Conservation (phyloP, 2,888 invertebrate species). For the Agonopterix heracliana region DNA sequence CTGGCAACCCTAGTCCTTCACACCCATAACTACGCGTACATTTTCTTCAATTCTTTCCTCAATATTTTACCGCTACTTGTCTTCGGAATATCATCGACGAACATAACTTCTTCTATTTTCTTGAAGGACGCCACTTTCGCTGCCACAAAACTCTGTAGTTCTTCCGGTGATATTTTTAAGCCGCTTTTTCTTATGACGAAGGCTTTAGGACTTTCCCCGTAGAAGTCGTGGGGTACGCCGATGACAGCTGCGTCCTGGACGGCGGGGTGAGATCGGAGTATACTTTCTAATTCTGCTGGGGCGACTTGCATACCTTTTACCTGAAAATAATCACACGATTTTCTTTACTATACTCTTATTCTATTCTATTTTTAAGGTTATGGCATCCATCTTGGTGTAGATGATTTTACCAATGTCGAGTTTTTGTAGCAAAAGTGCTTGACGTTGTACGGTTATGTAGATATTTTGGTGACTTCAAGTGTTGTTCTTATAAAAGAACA, state of each 20-base stretch:
- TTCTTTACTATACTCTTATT: too few species aligned
- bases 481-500: too few species aligned
- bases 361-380: too few species aligned
- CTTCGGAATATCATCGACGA: slow-evolving; percentile 84
- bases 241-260: slow-evolving; percentile 91
- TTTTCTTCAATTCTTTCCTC: slow-evolving; percentile 77
- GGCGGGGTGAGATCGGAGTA: slow-evolving; percentile 83
- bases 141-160: slow-evolving; percentile 74
- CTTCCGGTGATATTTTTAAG: slow-evolving; percentile 56
- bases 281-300: slow-evolving; percentile 90
- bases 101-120: slow-evolving; percentile 79
- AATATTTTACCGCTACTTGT: slow-evolving; percentile 87
- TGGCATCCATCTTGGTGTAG: too few species aligned
- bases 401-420: too few species aligned
- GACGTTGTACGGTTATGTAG: too few species aligned
- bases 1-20: neutral
- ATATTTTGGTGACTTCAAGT: too few species aligned
- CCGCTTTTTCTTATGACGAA: slow-evolving; percentile 79
- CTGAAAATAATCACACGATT: slow-evolving; percentile 24
- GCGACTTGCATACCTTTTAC: slow-evolving; percentile 88
- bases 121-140: slow-evolving; percentile 87
- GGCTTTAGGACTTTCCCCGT: slow-evolving; percentile 88
- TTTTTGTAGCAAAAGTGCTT: too few species aligned
- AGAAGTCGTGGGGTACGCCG: slow-evolving; percentile 82
- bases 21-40: slow-evolving; percentile 36